A percentile compares a stretch with the other conserved stretches of the same genome.
These are phyloP conservation scores for Chironomus riparius DNA, from an alignment of 2,888 invertebrate species.

Conservation along the genomic window DNA sequence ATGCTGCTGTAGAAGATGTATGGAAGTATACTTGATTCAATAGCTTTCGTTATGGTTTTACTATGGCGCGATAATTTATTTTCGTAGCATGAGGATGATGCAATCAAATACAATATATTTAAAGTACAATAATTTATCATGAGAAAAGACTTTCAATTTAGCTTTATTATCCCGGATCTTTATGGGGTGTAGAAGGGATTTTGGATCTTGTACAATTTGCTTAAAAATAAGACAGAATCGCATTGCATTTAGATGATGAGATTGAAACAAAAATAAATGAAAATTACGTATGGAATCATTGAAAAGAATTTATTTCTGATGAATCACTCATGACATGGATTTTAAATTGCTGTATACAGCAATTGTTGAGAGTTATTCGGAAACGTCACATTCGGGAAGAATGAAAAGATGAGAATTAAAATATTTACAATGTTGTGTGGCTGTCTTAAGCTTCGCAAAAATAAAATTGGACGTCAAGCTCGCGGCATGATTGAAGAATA, in stretches of 20 bases:
- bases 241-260: too few species aligned
- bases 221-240: background rate
- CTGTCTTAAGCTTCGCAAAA: too few species aligned
- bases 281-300: background rate
- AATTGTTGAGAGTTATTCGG: background rate
- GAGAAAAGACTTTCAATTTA: background rate
- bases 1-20: background rate
- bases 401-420: background rate
- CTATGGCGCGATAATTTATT: background rate
- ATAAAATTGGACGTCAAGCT: background rate
- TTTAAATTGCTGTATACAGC: background rate
- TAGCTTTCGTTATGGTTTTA: slow-evolving; percentile 7
- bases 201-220: background rate
- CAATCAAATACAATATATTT: background rate
- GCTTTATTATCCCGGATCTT: slow-evolving; percentile 1
- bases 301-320: background rate
- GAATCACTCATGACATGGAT: background rate
- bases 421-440: too few species aligned
- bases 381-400: background rate
- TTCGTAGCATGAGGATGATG: background rate
- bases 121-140: background rate
- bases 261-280: background rate
- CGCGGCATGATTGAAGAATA: background rate
- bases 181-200: background rate
- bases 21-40: background rate